Conservation (phyloP, 2,797 vertebrate species). For the Columba guinea region DNA sequence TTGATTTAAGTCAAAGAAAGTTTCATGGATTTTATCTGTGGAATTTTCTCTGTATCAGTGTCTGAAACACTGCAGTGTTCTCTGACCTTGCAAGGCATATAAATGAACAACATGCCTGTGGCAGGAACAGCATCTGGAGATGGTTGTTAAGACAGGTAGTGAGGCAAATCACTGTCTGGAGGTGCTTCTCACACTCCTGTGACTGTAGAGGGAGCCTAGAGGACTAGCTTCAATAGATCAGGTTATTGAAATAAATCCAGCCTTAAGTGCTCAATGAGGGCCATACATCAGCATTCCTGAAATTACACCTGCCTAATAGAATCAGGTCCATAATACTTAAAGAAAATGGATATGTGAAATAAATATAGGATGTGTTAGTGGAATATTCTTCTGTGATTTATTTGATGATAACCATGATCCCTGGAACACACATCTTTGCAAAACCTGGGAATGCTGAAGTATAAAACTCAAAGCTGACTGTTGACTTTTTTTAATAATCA, state of each 20-base stretch:
- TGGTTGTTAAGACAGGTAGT: neutral
- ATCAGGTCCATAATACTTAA: neutral
- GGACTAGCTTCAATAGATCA: neutral
- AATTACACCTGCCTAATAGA: conserved; percentile 16
- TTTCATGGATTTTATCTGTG: neutral
- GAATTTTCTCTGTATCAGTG: neutral
- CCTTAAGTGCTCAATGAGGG: neutral
- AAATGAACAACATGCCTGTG: neutral
- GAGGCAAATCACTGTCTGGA: conserved; percentile 1
- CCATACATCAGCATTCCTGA: neutral
- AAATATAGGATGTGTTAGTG: neutral
- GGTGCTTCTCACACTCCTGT: neutral
- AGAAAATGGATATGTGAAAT: neutral
- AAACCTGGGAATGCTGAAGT: conserved; percentile 25
- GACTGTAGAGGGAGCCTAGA: neutral
- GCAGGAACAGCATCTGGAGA: conserved; percentile 28
- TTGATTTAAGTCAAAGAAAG: neutral
- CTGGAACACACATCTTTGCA: neutral
- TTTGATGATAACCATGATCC: neutral
- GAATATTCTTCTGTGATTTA: neutral
- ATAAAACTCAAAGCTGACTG: neutral
- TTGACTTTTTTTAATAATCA: neutral
- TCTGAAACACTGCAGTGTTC: neutral
- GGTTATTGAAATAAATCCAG: conserved; percentile 8
- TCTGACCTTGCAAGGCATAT: neutral